phyloP scores from a whole-genome alignment of 1,140 invertebrate species.

The Neodiprion lecontei region DNA sequence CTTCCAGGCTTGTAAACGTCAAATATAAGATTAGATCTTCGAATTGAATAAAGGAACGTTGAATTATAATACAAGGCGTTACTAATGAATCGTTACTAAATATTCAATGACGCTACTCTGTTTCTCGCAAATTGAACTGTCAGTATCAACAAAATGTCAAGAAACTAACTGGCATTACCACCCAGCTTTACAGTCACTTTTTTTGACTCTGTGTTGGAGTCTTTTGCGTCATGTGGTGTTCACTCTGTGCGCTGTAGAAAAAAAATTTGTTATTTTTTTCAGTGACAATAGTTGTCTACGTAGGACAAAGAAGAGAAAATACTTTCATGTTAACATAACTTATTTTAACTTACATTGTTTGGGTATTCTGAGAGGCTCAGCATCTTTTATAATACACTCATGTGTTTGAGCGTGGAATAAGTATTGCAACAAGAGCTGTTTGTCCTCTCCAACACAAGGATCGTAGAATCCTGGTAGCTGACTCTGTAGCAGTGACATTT shows the following conservation, averaged over 20 bases:
- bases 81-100: conserved; percentile 33
- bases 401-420: conserved; percentile 81
- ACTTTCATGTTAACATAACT: conserved; percentile 11
- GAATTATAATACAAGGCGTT: conserved; percentile 35
- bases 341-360: conserved; percentile 63
- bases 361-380: conserved; percentile 80
- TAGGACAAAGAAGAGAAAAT: conserved; percentile 5
- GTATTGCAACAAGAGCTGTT: conserved; percentile 87
- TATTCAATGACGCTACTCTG: conserved; percentile 19
- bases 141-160: background rate
- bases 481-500: conserved; percentile 69
- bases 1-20: too few species aligned
- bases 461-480: conserved; percentile 97
- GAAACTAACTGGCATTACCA: background rate
- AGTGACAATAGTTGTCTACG: background rate
- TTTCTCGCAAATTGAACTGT: background rate
- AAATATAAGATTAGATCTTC: background rate
- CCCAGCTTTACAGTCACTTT: background rate
- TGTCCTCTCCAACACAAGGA: conserved; percentile 92
- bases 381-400: conserved; percentile 81
- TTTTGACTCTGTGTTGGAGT: conserved; percentile 25
- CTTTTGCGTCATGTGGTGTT: conserved; percentile 58
- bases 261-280: conserved; percentile 22
- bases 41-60: background rate
- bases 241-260: conserved; percentile 61